Evolutionary conservation across 2,888 invertebrate species (phyloP).

Genomic region (Agrotis puta): DNA sequence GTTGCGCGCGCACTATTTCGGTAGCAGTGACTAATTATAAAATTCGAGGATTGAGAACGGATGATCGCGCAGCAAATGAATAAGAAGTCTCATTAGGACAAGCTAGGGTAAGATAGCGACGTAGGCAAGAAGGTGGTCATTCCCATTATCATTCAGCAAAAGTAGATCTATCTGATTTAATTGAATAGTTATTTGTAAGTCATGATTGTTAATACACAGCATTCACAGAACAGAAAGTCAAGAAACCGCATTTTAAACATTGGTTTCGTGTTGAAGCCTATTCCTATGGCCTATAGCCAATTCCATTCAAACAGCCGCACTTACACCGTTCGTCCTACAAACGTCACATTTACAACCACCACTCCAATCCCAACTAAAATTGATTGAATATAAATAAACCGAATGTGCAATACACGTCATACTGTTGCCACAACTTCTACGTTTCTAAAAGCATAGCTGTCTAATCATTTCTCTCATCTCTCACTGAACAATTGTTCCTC

Average conservation of each 20-base stretch:
- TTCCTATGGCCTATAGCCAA: too few relatives aligned
- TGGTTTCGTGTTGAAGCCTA: conserved; percentile 5
- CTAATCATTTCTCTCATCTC: conserved; percentile 86
- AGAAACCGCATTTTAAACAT: background rate
- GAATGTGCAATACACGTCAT: conserved; percentile 65
- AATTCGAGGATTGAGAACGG: too few relatives aligned
- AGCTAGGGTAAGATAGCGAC: too few relatives aligned
- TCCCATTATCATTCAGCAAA: too few relatives aligned
- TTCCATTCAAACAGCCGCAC: conserved; percentile 12
- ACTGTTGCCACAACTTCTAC: conserved; percentile 65
- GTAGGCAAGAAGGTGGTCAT: too few relatives aligned
- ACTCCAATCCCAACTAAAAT: conserved; percentile 43
- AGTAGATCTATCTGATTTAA: too few relatives aligned
- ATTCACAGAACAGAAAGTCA: background rate
- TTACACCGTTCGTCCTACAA: conserved; percentile 23
- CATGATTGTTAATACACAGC: background rate
- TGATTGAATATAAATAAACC: conserved; percentile 65
- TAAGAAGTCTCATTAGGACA: too few relatives aligned
- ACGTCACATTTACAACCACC: conserved; percentile 18
- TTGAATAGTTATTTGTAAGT: too few relatives aligned
- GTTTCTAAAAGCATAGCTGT: conserved; percentile 74
- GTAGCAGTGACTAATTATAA: too few relatives aligned
- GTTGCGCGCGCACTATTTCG: too few relatives aligned
- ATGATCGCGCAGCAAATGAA: too few relatives aligned
- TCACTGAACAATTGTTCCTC: conserved; percentile 80